Percentiles rank a stretch among this genome's conserved stretches.
phyloP scores from a whole-genome alignment of 2,888 invertebrate genomes.

The Diplolepis rosae region DNA sequence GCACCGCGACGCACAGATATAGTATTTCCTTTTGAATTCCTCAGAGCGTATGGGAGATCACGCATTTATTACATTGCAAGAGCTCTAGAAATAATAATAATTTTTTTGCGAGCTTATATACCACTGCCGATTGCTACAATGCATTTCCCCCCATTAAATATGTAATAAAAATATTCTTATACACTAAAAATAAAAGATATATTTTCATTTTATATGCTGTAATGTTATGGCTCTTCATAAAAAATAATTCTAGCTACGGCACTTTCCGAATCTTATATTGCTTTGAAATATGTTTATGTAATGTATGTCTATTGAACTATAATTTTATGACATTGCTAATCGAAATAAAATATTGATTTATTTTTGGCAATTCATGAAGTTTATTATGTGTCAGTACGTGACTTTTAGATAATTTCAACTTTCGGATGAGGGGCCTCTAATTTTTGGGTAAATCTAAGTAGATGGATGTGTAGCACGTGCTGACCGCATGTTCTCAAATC shows the following conservation, averaged over 20 bases:
- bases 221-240: not conserved
- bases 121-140: not conserved
- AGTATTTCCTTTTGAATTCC: conserved; percentile 26
- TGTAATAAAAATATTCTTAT: not conserved
- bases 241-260: not conserved
- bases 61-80: conserved; percentile 10
- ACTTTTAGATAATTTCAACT: conserved; percentile 10
- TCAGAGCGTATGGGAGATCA: conserved; percentile 17
- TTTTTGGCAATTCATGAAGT: not conserved
- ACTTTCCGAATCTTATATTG: not conserved
- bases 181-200: not conserved
- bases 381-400: conserved; percentile 11
- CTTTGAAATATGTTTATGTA: not conserved
- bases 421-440: conserved; percentile 7
- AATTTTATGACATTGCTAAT: not conserved
- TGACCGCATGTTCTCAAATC: conserved; percentile 50
- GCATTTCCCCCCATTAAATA: not conserved
- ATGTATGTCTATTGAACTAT: not conserved
- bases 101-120: not conserved
- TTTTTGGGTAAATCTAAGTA: conserved; percentile 25
- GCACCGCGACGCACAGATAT: conserved; percentile 24
- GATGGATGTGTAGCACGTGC: conserved; percentile 50
- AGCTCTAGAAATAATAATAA: not conserved
- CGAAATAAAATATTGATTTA: conserved; percentile 20
- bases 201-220: not conserved